Evolutionary conservation across 2,888 invertebrate genomes (phyloP).

Genomic region (Drosophila atripex): DNA sequence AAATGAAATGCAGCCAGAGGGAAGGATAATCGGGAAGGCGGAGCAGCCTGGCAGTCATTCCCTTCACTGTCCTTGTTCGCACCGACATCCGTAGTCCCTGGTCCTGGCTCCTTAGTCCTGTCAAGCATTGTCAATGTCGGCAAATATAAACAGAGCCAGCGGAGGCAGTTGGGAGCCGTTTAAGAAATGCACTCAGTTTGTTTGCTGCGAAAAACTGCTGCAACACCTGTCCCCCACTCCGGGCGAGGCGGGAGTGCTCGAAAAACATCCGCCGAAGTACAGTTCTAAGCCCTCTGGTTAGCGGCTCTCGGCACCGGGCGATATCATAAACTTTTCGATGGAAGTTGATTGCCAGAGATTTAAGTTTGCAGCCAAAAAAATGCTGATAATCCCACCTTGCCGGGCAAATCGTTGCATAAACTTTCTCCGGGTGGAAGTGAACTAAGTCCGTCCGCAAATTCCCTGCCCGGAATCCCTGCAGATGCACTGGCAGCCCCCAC

Average conservation of each 20-base stretch:
- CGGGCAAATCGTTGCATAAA: conserved; percentile 34
- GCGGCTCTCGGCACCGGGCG: conserved; percentile 4
- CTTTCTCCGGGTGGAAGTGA: conserved; percentile 14
- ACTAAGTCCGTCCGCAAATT: background rate
- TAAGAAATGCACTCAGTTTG: background rate
- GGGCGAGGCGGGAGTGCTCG: background rate
- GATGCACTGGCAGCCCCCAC: background rate
- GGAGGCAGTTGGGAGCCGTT: background rate
- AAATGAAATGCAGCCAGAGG: conserved; percentile 27
- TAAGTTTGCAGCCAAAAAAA: conserved; percentile 21
- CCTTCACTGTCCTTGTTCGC: conserved; percentile 1
- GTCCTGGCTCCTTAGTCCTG: background rate
- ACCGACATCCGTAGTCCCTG: background rate
- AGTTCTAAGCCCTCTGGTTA: conserved; percentile 7
- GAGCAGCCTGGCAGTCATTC: conserved; percentile 6
- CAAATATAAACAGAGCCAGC: background rate
- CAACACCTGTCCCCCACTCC: background rate
- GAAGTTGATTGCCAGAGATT: conserved; percentile 33
- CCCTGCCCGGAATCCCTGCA: background rate
- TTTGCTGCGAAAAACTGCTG: background rate
- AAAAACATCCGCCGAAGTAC: background rate
- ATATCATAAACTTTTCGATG: conserved; percentile 32
- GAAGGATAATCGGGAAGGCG: background rate
- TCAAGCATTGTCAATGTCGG: conserved; percentile 18
- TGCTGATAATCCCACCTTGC: conserved; percentile 18